Base-by-base conservation (phyloP, 2,797 vertebrate genomes). In the Falco cherrug region DNA sequence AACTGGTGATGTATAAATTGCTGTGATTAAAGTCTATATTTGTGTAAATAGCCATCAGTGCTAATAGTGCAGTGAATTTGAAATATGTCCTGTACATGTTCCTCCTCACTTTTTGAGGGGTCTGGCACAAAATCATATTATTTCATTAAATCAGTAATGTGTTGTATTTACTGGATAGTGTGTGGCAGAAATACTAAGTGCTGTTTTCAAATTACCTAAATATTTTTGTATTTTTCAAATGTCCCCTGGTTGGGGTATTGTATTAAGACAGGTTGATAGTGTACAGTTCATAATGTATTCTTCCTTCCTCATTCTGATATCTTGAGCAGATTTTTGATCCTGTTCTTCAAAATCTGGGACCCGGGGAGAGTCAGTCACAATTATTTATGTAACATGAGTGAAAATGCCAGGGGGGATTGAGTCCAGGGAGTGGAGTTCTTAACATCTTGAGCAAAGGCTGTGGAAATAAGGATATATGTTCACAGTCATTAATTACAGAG, bases 401-500 rank as follows among this genome's bases (percentile, higher is more conserved):
- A 89, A 95, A 85, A 78, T 89, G 68, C 64, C 9, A 2, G 25
- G 56, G 47, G 29, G 9, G 41, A 84, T 77, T 87, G 84, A 84
- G 73, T 94, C 54, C 51, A 54, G 61, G 51, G 54, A 60, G 48
- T 89, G 37, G 53, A 91, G 84, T 53, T 83, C 65, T 86, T 87
- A 71, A 51, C 85, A 65, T 87, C 78, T 83, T 85, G 71, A 89
- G 81, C 87, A 94, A 78, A 85, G 65, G 31, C 90, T 87, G 39
- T 90, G 54, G 57, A 93, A 95, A 69, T 78, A 92, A 75, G 69
- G 57, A 59, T 77, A 20, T 65, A 33, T 29, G 1, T 78, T 75
- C 11, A 7, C 60, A 78, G 77, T 95, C 45, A 53, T 95, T 94
- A 95, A 92, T 96, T 92, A 84, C 29, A 89, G 67, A 84, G 43